A percentile compares a stretch with the other conserved stretches of the same genome.
These are phyloP conservation scores for Metacarcinus magister DNA, from an alignment of 2,888 invertebrate genomes.

Conservation along the genomic window DNA sequence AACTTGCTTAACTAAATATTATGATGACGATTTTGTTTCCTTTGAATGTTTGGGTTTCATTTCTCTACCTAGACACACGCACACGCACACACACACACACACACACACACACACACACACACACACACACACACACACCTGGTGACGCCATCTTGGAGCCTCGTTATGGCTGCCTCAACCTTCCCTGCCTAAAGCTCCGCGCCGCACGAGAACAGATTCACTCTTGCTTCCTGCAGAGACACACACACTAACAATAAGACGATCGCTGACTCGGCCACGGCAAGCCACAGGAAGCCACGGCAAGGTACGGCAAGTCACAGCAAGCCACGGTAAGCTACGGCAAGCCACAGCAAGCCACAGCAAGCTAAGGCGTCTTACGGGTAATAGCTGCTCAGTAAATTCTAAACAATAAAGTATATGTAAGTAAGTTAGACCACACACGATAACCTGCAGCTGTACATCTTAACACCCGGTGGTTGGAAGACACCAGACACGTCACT, in stretches of 20 bases:
- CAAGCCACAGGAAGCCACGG: too few relatives aligned
- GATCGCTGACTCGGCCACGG: too few relatives aligned
- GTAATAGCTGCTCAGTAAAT: not conserved
- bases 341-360: too few relatives aligned
- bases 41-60: not conserved
- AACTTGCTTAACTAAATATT: not conserved
- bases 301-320: too few relatives aligned
- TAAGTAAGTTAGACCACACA: not conserved
- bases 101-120: not conserved
- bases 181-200: not conserved
- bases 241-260: not conserved
- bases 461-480: constrained; percentile 3
- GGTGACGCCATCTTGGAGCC: not conserved
- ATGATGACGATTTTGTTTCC: not conserved
- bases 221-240: not conserved
- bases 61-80: not conserved
- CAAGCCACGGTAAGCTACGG: too few relatives aligned
- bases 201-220: not conserved
- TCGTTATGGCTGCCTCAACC: not conserved
- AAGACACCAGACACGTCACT: constrained; percentile 6
- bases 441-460: not conserved
- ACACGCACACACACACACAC: not conserved
- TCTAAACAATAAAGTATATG: not conserved
- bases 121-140: constrained; percentile 3
- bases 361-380: not conserved